Base-by-base conservation (phyloP, 2,888 invertebrate species). In the Parapristionchus giblindavisi region DNA sequence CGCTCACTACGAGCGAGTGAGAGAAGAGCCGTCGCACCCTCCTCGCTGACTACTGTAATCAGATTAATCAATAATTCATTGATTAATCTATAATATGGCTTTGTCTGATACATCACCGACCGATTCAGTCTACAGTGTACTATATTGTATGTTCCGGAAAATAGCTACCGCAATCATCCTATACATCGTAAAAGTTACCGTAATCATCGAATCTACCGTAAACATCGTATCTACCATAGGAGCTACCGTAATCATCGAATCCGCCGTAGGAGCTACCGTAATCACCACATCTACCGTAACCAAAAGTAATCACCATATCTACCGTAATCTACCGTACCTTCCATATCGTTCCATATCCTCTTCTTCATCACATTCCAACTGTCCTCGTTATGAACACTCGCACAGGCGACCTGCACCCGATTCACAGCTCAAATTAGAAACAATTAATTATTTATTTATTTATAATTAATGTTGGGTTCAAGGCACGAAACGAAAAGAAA, bases 11-110 rank as follows among this genome's bases (percentile, higher is more conserved):
- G 43, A 43, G 43, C 65, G 17, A 65, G 29, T 65, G 5, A 27
- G 27, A 65, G 38, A n/a, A 65, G 65, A 65, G 48, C 48, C 3
- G 27, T 40, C 29, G 65, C 48, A 32, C 65, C 65, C 24, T 65
- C 48, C 36, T 65, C 65, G 1, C 27, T 27, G 27, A 65, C 29
- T n/a, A 40, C 65, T 65, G 40, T 6, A 63, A 65, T 4, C 4
- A 6, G 38, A 38, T 5, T 17, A 1, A 61, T 8, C 11, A 36
- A 8, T 24, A 61, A 61, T 14, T 43, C 43, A 43, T 17, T 43
- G 43, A 43, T 17, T 43, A 43, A 43, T 43, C 8, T 43, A 14
- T 43, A 14, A 14, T 8, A 8, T 14, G 43, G 56, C 6, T 56
- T n/a, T 56, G 11, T 56, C 56, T 56, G 11, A 14, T n/a, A n/a